phyloP scores from a whole-genome alignment of 2,113 vertebrate species.

The Corynorhinus townsendii region DNA sequence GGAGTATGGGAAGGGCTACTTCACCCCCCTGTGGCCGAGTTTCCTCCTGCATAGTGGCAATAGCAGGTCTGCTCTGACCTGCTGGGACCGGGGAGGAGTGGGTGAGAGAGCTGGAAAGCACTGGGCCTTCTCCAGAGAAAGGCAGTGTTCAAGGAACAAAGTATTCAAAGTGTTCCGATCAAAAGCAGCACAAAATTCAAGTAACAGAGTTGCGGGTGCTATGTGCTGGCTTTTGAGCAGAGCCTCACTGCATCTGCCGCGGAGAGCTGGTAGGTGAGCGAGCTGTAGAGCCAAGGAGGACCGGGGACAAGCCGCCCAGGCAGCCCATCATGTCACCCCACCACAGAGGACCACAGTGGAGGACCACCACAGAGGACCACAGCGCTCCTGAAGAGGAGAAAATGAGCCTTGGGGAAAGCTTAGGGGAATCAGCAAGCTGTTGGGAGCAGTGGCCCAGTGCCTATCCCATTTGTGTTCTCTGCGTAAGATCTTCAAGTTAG shows the following conservation, averaged over 20 bases:
- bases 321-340: background rate
- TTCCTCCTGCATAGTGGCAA: constrained; percentile 58
- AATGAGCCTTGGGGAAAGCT: background rate
- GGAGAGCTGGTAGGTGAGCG: background rate
- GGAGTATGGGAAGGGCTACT: background rate
- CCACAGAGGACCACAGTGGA: background rate
- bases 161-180: background rate
- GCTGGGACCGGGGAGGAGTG: background rate
- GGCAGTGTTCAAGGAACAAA: constrained; percentile 55
- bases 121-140: constrained; percentile 43
- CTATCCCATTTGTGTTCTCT: background rate
- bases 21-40: background rate
- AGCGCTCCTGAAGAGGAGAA: background rate
- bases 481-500: background rate
- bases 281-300: background rate
- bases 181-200: constrained; percentile 50
- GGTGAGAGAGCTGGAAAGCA: background rate
- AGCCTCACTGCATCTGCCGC: rapidly evolving
- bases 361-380: background rate
- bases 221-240: background rate
- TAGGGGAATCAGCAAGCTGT: background rate
- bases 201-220: constrained; percentile 33
- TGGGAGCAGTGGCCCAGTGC: background rate
- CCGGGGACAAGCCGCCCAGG: rapidly evolving
- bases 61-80: constrained; percentile 11